These are phyloP conservation scores for Yponomeuta plumbellus DNA, from an alignment of 2,888 invertebrate species.

Conservation along the genomic window DNA sequence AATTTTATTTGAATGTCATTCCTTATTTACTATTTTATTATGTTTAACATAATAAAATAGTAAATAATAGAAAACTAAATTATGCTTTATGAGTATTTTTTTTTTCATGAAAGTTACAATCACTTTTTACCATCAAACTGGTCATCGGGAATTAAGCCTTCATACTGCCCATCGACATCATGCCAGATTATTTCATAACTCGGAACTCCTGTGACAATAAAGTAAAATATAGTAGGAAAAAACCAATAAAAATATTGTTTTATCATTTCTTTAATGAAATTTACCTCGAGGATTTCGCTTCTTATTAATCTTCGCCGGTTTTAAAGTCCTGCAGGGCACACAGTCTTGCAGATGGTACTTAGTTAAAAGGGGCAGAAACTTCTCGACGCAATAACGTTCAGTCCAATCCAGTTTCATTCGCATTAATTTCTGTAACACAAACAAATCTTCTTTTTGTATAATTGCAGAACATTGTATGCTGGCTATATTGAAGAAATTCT, in stretches of 20 bases:
- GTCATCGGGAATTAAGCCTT: slow-evolving; percentile 76
- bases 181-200: slow-evolving; percentile 85
- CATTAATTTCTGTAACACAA: slow-evolving; percentile 78
- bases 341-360: slow-evolving; percentile 82
- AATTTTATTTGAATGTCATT: too few relatives aligned
- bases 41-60: too few relatives aligned
- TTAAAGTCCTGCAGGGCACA: slow-evolving; percentile 46
- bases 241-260: not conserved
- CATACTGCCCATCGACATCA: slow-evolving; percentile 74
- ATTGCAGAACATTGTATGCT: not conserved
- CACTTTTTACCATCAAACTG: slow-evolving; percentile 70
- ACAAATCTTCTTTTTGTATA: not conserved
- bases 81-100: not conserved
- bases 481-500: not conserved
- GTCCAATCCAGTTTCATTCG: slow-evolving; percentile 83
- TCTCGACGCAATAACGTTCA: slow-evolving; percentile 84
- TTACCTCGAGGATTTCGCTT: slow-evolving; percentile 71
- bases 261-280: slow-evolving; percentile 6
- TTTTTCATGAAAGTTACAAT: not conserved
- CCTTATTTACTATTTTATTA: too few relatives aligned
- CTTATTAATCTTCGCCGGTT: slow-evolving; percentile 54
- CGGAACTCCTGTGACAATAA: slow-evolving; percentile 69
- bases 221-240: slow-evolving; percentile 4
- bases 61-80: too few relatives aligned
- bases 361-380: slow-evolving; percentile 84